Evolutionary conservation across 2,113 vertebrate species (phyloP), one percentile per base, ranked within the genome.

Genomic region (Zapornia atra): DNA sequence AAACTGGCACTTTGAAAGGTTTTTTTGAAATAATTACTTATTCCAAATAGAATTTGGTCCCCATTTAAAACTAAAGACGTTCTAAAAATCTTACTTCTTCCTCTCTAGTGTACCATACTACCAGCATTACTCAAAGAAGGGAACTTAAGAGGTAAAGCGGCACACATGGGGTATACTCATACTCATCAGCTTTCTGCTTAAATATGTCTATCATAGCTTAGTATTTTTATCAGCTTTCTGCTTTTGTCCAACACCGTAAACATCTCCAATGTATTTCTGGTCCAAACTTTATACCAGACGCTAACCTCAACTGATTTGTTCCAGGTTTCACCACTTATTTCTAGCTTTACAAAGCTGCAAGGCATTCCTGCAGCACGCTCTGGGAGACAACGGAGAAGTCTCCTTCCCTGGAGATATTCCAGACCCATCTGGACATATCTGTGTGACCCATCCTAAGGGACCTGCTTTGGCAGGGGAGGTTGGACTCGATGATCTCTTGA

Each of bases 361-460:
- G 57, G 34, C 6, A 1, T 2, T 46, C 36, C 59, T 28, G 25
- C 34, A 9, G 1, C 36, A 4, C 2, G 2, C 13, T 4, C 38
- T 3, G 1, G 3, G 29, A 33, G 6, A 1, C 2, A 5, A 3
- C 1, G 5, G 33, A 0, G 1, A 2, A 13, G 4, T 2, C 44
- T 46, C 44, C 44, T 44, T 44, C 42, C 19, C 44, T 46, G 44
- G 44, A 46, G 44, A 18, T 18, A 46, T 46, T 18, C 44, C 44
- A 46, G 44, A 46, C 44, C 44, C 44, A 46, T 46, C 17, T 46
- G 44, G 44, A 46, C 44, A 19, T 46, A 46, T 46, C 44, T 46
- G 44, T 46, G 44, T 46, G 44, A 46, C 44, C 44, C 44, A 9
- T 46, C 44, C 44, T 46, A 46, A 46, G 44, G 44, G 19, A 46